Percentiles rank a stretch among this genome's conserved stretches.
These are phyloP conservation scores for Champsocephalus gunnari DNA, from an alignment of 2,797 vertebrate genomes.

Conservation along the genomic window DNA sequence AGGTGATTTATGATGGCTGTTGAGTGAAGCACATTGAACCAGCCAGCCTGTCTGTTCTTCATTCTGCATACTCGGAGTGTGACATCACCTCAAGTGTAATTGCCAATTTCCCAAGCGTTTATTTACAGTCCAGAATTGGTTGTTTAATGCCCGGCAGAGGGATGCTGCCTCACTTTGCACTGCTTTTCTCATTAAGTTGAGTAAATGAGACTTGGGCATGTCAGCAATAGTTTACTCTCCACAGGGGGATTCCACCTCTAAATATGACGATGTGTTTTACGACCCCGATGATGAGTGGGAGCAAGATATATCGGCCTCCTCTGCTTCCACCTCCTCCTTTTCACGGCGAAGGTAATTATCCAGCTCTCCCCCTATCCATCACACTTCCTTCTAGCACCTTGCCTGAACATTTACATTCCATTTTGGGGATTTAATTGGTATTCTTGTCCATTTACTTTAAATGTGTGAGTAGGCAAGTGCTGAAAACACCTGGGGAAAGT, in stretches of 20 bases:
- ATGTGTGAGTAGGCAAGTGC: not conserved
- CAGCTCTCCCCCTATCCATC: conserved; percentile 30
- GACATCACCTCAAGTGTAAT: conserved; percentile 45
- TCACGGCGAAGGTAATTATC: conserved; percentile 91
- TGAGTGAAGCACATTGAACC: conserved; percentile 23
- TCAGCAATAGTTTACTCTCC: conserved; percentile 69
- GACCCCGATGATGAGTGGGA: conserved; percentile 97
- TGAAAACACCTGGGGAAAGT: not conserved
- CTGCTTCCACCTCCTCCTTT: conserved; percentile 83
- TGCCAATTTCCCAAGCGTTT: conserved; percentile 50
- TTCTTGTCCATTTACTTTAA: conserved; percentile 27
- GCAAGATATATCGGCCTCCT: conserved; percentile 89
- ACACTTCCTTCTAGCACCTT: conserved; percentile 16
- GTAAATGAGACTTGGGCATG: conserved; percentile 62
- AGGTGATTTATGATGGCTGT: conserved; percentile 19
- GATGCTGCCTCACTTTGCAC: conserved; percentile 49
- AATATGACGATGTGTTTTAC: conserved; percentile 92
- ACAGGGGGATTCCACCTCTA: conserved; percentile 85
- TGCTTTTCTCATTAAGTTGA: conserved; percentile 71
- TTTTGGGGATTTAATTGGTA: conserved; percentile 14
- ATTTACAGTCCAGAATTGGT: conserved; percentile 62
- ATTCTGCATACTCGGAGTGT: conserved; percentile 45
- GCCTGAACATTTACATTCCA: conserved; percentile 21
- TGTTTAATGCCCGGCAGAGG: conserved; percentile 60
- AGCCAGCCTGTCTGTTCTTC: conserved; percentile 29